Base-by-base conservation (phyloP, 2,113 vertebrate species). In the Nestor notabilis region DNA sequence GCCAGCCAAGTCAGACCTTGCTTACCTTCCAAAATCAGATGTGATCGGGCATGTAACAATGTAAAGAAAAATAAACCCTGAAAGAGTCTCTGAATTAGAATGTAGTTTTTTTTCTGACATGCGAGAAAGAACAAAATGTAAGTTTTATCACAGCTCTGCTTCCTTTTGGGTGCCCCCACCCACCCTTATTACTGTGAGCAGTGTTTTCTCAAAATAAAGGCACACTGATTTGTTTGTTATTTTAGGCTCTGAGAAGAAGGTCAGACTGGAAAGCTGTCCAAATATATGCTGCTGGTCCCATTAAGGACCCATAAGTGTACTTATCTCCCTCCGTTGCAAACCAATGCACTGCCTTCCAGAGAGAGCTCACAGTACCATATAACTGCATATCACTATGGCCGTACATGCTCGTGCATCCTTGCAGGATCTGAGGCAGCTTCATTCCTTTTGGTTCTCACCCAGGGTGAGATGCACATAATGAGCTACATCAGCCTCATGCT, bases 221-320 rank as follows among this genome's bases (percentile, higher is more conserved):
- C 92, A 43, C 93, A 76, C 82, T 93, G 95, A 88, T 93, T 86
- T 96, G 93, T 96, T 95, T 96, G 96, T 96, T 97, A 88, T 97
- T 97, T 92, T 94, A 94, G 92, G 93, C 96, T 92, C 84, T 18
- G 76, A 85, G 83, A 85, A 90, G 94, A 89, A 86, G 92, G 88
- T 94, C 79, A 83, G 71, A 20, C 90, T 77, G 88, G 79, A 96
- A 78, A 23, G 3, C 90, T 70, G 63, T 91, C 82, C 95, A 91
- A 87, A 91, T 86, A 29, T 10, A 76, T 37, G 66, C 66, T 37
- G 19, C 39, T 49, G 14, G 92, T 88, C 53, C 88, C 76, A 49
- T 63, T 83, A 83, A 88, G 88, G 90, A 66, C 63, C 70, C 70
- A 2, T 14, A 68, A 76, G 31, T 2, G 1, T 9, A 16, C 64